These are phyloP conservation scores for Epinotia demarniana DNA, from an alignment of 2,888 invertebrate species.

Conservation along the genomic window DNA sequence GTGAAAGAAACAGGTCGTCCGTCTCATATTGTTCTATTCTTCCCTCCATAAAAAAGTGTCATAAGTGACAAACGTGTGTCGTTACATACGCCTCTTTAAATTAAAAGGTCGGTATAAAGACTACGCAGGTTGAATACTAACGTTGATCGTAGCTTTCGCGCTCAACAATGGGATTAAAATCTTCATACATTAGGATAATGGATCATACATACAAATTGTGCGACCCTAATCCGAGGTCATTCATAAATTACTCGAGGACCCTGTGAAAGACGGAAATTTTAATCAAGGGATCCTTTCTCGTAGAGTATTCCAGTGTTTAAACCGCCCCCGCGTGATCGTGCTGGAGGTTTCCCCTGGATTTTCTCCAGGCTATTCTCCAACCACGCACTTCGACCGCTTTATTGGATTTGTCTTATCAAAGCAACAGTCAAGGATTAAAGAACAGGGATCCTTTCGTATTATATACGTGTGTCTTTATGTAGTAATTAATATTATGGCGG, in stretches of 20 bases:
- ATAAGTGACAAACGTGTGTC: not conserved
- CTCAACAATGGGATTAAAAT: constrained; percentile 41
- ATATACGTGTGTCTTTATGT: too few relatives aligned
- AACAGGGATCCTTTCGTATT: too few relatives aligned
- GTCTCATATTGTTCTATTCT: constrained; percentile 39
- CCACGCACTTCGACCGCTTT: too few relatives aligned
- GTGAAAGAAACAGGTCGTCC: constrained; percentile 44
- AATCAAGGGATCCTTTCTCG: not conserved
- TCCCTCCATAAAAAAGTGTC: not conserved
- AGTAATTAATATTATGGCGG: too few relatives aligned
- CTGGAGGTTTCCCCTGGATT: too few relatives aligned
- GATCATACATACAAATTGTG: constrained; percentile 42
- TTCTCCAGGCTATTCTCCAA: too few relatives aligned
- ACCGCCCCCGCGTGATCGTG: too few relatives aligned
- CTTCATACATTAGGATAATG: constrained; percentile 27
- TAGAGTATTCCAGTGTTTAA: too few relatives aligned
- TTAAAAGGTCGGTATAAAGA: not conserved
- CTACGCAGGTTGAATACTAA: constrained; percentile 40
- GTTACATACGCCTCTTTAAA: not conserved
- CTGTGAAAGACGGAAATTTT: not conserved
- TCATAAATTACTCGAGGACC: constrained; percentile 10
- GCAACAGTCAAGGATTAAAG: too few relatives aligned
- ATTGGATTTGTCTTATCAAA: too few relatives aligned
- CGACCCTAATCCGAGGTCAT: constrained; percentile 35
- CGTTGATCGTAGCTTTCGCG: constrained; percentile 41